phyloP scores from a whole-genome alignment of 2,888 invertebrate species.

The Troilus luridus region DNA sequence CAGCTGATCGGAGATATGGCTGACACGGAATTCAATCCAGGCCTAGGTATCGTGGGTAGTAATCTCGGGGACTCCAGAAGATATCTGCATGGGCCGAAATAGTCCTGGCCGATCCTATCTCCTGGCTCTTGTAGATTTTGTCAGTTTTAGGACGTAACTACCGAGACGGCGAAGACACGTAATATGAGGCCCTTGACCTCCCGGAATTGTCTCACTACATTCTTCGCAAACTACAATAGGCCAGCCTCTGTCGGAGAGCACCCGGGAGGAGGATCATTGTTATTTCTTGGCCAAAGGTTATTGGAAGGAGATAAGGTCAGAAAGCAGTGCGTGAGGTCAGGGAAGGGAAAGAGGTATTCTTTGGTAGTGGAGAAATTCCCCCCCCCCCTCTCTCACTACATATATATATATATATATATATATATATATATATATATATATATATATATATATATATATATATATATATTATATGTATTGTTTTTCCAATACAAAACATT shows the following conservation, averaged over 20 bases:
- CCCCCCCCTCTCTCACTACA: too few relatives aligned
- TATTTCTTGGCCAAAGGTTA: neutral
- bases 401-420: too few relatives aligned
- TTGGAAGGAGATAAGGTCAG: neutral
- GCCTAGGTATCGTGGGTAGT: neutral
- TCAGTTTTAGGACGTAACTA: neutral
- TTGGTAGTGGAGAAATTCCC: too few relatives aligned
- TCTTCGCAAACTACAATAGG: neutral
- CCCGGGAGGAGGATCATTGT: neutral
- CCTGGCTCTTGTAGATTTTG: neutral
- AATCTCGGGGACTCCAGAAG: slow-evolving; percentile 1
- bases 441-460: too few relatives aligned
- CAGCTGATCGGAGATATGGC: neutral
- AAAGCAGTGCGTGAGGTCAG: neutral
- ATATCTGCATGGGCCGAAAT: slow-evolving; percentile 1
- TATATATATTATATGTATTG: too few relatives aligned
- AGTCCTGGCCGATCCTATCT: neutral
- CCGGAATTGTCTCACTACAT: neutral
- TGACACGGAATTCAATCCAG: neutral
- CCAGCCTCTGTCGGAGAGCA: neutral
- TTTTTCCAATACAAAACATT: too few relatives aligned
- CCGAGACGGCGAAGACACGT: neutral
- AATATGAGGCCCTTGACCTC: neutral
- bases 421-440: too few relatives aligned
- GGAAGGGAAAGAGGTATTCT: too few relatives aligned